Base-by-base conservation (phyloP, 2,888 invertebrate species). In the Hemithea aestivaria region DNA sequence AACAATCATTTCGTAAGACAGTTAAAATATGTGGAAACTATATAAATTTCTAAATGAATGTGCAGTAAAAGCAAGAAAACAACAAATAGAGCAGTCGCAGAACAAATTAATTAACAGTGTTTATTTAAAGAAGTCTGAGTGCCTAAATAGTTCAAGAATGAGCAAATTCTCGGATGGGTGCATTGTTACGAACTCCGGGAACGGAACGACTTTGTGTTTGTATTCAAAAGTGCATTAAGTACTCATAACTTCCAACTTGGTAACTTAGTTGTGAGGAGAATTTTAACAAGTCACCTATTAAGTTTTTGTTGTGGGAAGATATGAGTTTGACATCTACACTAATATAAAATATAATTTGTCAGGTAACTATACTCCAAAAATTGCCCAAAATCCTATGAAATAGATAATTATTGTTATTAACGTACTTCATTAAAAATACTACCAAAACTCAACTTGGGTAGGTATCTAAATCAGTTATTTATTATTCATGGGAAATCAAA, bases 211-310 rank as follows among this genome's bases (percentile, higher is more conserved):
- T 53, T 48, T 43, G 53, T 68, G 63, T 66, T 70, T 68, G 58
- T 61, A 60, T 70, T 66, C 64, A 65, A 61, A 71, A 71, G 65
- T 64, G 62, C 62, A 70, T 65, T 66, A 67, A 64, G 55, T 54
- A 59, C 62, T 66, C 59, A 56, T 58, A 62, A 66, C 66, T 62
- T 62, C 35, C 51, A 54, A 63, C 61, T 66, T 58, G 45, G 58
- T 57, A 58, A 48, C 45, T 56, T 54, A 52, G 56, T 58, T 49
- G 50, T 53, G 40, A 48, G 31, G 45, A 43, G 44, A 46, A 38
- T 35, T 37, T 40, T 49, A 35, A 26, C 31, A 36, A 42, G 41
- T 37, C 39, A 31, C 33, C 26, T 35, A 29, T 12, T 24, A 40
- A 45, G 30, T 38, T 26, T 20, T 16, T 27, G 33, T 25, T 7